Percentiles rank a stretch among this genome's conserved stretches.
These are phyloP conservation scores for Pandion haliaetus DNA, from an alignment of 2,113 vertebrate species.

Conservation along the genomic window DNA sequence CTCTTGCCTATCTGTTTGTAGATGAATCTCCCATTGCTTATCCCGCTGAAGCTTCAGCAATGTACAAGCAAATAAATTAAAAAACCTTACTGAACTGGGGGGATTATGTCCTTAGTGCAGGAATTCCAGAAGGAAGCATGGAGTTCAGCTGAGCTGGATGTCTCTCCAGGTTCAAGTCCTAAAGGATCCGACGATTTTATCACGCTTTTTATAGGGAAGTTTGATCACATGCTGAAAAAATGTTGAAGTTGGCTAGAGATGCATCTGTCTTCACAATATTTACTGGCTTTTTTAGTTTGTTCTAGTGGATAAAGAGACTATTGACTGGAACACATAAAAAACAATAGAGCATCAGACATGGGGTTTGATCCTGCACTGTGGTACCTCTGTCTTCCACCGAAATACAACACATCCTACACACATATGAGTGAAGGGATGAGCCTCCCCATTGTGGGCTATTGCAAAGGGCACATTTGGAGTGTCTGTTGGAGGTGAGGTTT, in stretches of 20 bases:
- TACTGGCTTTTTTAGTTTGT: background rate
- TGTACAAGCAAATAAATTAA: background rate
- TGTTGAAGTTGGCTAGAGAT: constrained; percentile 5
- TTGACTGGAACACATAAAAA: background rate
- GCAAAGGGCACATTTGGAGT: background rate
- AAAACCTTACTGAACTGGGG: background rate
- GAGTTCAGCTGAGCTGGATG: background rate
- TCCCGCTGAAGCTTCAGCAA: background rate
- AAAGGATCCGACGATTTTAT: constrained; percentile 22
- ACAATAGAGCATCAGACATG: rapidly evolving
- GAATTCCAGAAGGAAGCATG: background rate
- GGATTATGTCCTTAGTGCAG: constrained; percentile 25
- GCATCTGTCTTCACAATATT: background rate
- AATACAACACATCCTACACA: background rate
- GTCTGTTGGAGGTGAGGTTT: background rate
- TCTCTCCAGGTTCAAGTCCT: background rate
- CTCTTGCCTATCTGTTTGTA: background rate
- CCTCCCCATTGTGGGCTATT: background rate
- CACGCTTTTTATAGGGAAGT: background rate
- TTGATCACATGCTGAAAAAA: constrained; percentile 35
- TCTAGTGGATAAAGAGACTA: background rate
- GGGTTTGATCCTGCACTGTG: background rate
- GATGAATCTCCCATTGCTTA: background rate
- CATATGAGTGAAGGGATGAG: background rate
- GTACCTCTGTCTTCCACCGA: background rate